These are phyloP conservation scores for Silurus meridionalis DNA, from an alignment of 2,113 vertebrate genomes.

Conservation along the genomic window DNA sequence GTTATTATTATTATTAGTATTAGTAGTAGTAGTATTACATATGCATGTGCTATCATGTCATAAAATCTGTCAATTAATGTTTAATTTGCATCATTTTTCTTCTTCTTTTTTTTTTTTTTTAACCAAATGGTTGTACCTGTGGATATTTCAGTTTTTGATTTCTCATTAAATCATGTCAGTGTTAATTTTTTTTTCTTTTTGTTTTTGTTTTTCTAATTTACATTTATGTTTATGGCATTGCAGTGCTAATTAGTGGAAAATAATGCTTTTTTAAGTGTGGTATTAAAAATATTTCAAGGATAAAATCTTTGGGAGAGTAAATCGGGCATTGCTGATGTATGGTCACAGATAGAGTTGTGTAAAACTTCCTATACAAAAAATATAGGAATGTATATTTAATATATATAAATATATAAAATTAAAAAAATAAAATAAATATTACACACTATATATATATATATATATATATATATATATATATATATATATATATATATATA, in stretches of 20 bases:
- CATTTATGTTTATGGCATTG: not conserved
- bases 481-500: too few species aligned
- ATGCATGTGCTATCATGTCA: too few species aligned
- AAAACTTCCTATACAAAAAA: not conserved
- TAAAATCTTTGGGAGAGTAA: not conserved
- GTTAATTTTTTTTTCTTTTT: too few species aligned
- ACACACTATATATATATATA: too few species aligned
- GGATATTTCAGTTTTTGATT: not conserved
- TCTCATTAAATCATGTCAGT: not conserved
- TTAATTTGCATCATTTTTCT: not conserved
- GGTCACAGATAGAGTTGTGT: not conserved
- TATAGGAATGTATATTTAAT: too few species aligned
- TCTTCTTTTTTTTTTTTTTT: not conserved
- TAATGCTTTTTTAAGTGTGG: not conserved
- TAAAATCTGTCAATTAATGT: too few species aligned
- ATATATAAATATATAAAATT: not conserved
- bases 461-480: too few species aligned
- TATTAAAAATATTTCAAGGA: not conserved
- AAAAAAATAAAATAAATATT: too few species aligned
- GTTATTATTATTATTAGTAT: not conserved
- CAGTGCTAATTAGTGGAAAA: not conserved
- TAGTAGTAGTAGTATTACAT: not conserved
- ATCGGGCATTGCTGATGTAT: not conserved
- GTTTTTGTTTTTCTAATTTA: too few species aligned
- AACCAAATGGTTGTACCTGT: not conserved